Conservation (phyloP, 2,113 vertebrate genomes). For the Neolamprologus modestus region DNA sequence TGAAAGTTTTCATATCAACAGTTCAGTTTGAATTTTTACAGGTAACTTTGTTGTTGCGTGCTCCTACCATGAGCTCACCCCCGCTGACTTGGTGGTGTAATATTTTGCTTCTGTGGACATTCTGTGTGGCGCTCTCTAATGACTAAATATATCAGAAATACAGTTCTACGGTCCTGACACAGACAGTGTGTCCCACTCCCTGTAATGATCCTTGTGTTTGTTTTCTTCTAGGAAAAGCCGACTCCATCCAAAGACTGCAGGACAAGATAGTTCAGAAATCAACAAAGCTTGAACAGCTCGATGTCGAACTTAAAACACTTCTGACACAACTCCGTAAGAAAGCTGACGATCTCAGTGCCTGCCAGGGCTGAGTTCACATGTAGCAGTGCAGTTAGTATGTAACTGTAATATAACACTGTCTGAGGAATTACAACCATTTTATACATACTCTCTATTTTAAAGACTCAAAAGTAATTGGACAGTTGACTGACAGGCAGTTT, state of each 20-base stretch:
- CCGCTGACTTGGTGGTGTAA: not conserved
- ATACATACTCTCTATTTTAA: not conserved
- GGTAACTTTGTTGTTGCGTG: not conserved
- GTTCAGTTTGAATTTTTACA: not conserved
- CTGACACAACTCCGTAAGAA: constrained; percentile 61
- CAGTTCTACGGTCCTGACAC: not conserved
- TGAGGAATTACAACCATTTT: not conserved
- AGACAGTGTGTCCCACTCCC: not conserved
- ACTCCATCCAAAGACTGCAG: constrained; percentile 68
- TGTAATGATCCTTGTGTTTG: not conserved
- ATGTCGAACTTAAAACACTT: constrained; percentile 65
- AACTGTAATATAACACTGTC: not conserved
- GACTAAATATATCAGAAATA: not conserved
- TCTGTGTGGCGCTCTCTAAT: not conserved
- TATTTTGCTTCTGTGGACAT: not conserved
- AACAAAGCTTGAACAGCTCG: constrained; percentile 61
- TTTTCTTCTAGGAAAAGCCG: constrained; percentile 68
- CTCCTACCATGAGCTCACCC: not conserved
- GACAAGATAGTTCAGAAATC: constrained; percentile 67
- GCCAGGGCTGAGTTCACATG: constrained; percentile 14
- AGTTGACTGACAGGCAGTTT: not conserved
- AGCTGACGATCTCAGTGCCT: constrained; percentile 43
- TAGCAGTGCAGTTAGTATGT: not conserved
- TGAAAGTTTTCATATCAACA: not conserved
- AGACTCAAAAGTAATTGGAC: not conserved